Evolutionary conservation across 1,140 invertebrate genomes (phyloP).

Genomic region (Globodera ellingtonae): DNA sequence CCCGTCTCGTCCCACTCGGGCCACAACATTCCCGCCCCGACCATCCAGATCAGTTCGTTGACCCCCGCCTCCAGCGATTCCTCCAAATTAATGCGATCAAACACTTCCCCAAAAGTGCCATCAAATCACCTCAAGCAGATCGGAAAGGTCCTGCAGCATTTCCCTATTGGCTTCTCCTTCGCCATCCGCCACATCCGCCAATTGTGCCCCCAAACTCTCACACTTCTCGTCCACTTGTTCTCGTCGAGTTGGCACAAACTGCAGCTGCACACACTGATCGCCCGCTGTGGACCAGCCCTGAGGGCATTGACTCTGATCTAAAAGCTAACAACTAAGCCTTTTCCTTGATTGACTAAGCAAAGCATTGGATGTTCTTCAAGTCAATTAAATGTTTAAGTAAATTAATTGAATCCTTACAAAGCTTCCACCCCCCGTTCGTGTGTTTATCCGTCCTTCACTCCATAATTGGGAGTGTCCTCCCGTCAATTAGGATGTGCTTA

Average conservation of each 20-base stretch:
- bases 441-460: not conserved
- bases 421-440: too few relatives aligned
- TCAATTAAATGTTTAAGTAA: too few relatives aligned
- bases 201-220: constrained; percentile 7
- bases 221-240: not conserved
- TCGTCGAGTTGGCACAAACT: not conserved
- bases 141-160: constrained; percentile 17
- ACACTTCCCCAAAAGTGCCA: not conserved
- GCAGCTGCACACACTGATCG: constrained; percentile 20
- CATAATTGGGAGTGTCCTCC: constrained; percentile 1
- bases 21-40: not conserved
- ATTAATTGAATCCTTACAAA: too few relatives aligned
- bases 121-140: constrained; percentile 1
- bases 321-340: not conserved
- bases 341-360: not conserved
- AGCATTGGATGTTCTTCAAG: too few relatives aligned
- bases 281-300: constrained; percentile 8
- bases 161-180: not conserved
- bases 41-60: constrained; percentile 12
- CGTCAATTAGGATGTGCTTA: not conserved
- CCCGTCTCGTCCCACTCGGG: constrained; percentile 7
- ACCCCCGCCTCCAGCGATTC: constrained; percentile 7
- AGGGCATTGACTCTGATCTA: constrained; percentile 18
- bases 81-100: constrained; percentile 11
- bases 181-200: constrained; percentile 7